Evolutionary conservation across 2,113 vertebrate species (phyloP), one percentile per base, ranked within the genome.

Genomic region (Colinus virginianus): DNA sequence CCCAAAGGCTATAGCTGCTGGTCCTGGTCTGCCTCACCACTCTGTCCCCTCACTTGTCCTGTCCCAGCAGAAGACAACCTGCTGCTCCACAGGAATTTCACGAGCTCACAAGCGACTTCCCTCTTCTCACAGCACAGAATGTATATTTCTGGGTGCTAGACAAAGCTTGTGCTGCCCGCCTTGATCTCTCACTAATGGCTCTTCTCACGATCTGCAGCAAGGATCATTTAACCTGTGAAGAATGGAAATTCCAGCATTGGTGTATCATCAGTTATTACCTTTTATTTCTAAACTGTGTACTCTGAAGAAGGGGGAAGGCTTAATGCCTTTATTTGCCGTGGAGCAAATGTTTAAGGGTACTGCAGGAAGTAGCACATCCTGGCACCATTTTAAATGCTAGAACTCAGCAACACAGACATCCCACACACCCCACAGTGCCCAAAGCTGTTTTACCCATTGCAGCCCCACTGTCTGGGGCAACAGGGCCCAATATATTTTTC

Each of bases 141-240:
- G 90, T 81, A 90, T 36, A 36, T 88, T 77, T 94, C 83, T 91
- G 91, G 83, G 90, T 94, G 75, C 75, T 69, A 64, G 74, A 97
- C 88, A 72, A 95, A 96, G 75, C 75, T 77, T 94, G 90, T 78
- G 64, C 8, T 17, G 1, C 49, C 32, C 34, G 16, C 51, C 42
- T 63, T 62, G 5, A 66, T 21, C 81, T 51, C 71, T 16, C 88
- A 53, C 88, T 97, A 96, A 97, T 96, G 90, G 93, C 71, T 97
- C 96, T 96, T 97, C 96, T 97, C 93, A 97, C 13, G 45, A 96
- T 88, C 85, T 69, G 93, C 95, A 97, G 90, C 93, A 96, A 97
- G 94, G 92, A 96, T 96, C 94, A 97, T 97, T 97, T 97, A 96
- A 97, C 96, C 91, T 67, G 74, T 90, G 95, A 90, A 86, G 96